Percentiles rank a stretch among this genome's conserved stretches.
phyloP scores from a whole-genome alignment of 64 coral and sea anemone species.

The Stichodactyla mertensii region DNA sequence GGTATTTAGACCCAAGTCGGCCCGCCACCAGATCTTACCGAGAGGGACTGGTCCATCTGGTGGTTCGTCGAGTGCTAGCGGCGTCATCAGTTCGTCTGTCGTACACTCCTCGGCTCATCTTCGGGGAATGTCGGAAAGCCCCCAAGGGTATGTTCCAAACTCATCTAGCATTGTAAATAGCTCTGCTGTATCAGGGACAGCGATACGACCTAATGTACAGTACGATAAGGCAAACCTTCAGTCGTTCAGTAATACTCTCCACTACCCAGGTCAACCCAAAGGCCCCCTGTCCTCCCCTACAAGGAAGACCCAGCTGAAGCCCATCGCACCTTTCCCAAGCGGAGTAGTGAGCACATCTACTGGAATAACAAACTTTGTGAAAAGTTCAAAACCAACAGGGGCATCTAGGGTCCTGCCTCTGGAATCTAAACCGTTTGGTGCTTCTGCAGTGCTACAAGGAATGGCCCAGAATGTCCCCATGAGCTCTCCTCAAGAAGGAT shows the following conservation, averaged over 20 bases:
- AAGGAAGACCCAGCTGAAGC: conserved; percentile 17
- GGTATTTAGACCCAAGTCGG: conserved; percentile 37
- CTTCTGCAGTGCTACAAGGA: conserved; percentile 7
- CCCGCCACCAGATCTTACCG: not conserved
- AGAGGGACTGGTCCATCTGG: not conserved
- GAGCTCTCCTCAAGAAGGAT: not conserved
- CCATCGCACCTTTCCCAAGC: conserved; percentile 30
- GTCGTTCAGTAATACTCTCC: not conserved
- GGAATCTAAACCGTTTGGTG: conserved; percentile 1
- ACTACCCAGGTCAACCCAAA: not conserved
- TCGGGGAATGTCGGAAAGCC: not conserved
- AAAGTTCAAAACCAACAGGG: not conserved
- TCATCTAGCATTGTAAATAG: not conserved
- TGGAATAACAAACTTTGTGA: not conserved
- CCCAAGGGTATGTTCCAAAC: not conserved
- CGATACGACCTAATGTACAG: not conserved
- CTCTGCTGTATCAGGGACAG: not conserved
- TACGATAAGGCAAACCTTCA: not conserved
- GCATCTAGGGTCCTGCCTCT: not conserved
- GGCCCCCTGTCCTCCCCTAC: not conserved
- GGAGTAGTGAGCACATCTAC: not conserved
- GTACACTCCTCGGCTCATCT: not conserved
- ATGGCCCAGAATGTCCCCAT: not conserved
- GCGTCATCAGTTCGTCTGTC: not conserved
- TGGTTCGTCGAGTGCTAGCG: not conserved